phyloP scores from a whole-genome alignment of 1,140 invertebrate genomes.

The Polyergus mexicanus region DNA sequence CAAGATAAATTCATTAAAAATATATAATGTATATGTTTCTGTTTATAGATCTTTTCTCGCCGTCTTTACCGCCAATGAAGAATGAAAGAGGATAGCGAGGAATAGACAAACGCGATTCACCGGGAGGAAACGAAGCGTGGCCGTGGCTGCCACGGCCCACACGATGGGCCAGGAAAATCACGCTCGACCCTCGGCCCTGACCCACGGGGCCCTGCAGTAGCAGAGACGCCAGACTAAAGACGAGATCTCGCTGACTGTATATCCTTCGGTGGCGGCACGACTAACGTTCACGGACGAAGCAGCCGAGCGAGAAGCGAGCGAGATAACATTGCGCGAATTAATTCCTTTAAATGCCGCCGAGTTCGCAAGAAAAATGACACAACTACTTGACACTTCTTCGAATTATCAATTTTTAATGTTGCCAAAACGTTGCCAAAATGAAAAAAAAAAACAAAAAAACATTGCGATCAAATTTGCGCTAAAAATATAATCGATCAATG shows the following conservation, averaged over 20 bases:
- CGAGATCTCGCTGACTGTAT: conserved; percentile 51
- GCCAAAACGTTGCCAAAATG: not conserved
- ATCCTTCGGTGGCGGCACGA: conserved; percentile 10
- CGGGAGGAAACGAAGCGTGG: conserved; percentile 64
- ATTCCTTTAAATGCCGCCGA: conserved; percentile 11
- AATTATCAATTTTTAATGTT: not conserved
- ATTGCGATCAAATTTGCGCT: not conserved
- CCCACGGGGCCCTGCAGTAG: conserved; percentile 52
- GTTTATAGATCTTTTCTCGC: not conserved
- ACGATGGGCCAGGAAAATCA: conserved; percentile 74
- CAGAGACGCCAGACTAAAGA: conserved; percentile 41
- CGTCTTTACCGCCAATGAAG: conserved; percentile 36
- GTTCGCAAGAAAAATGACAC: not conserved
- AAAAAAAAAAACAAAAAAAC: no score
- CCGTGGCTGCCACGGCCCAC: conserved; percentile 43
- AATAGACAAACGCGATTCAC: conserved; percentile 1
- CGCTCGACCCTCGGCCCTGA: conserved; percentile 70
- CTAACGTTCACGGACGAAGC: conserved; percentile 12
- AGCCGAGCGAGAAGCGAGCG: not conserved
- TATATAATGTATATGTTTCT: not conserved
- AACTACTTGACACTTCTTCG: not conserved
- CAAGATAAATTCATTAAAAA: not conserved
- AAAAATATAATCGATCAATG: not conserved
- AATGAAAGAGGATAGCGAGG: not conserved
- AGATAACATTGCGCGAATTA: conserved; percentile 6